Conservation (phyloP, 2,113 vertebrate species). For the Peromyscus californicus region DNA sequence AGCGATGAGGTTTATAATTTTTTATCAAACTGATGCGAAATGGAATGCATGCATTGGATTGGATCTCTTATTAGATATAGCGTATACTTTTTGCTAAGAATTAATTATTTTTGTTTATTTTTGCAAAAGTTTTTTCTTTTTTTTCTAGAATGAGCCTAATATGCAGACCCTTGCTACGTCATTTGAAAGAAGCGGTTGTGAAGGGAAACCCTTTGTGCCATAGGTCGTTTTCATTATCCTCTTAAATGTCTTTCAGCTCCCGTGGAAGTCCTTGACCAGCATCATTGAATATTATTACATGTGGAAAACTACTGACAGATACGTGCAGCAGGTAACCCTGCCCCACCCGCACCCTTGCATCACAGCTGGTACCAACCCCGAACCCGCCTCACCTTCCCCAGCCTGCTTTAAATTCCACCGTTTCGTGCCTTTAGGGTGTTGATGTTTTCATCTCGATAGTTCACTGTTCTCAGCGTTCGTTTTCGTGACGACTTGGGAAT, state of each 20-base stretch:
- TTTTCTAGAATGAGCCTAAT: slow-evolving; percentile 30
- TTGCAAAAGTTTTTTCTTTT: slow-evolving; percentile 17
- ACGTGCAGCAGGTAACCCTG: slow-evolving; percentile 96
- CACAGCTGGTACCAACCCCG: slow-evolving; percentile 1
- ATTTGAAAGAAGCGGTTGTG: slow-evolving; percentile 48
- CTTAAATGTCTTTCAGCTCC: slow-evolving; percentile 91
- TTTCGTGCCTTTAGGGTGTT: slow-evolving; percentile 29
- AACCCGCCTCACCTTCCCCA: slow-evolving; percentile 45
- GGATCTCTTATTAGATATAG: slow-evolving; percentile 5
- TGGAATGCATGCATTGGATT: neutral
- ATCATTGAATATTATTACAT: slow-evolving; percentile 99
- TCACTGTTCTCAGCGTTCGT: slow-evolving; percentile 3
- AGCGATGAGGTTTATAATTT: slow-evolving; percentile 39
- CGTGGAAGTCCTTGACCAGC: slow-evolving; percentile 98
- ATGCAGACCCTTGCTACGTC: slow-evolving; percentile 4
- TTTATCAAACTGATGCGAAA: slow-evolving; percentile 33
- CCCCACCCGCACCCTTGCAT: neutral
- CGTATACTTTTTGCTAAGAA: slow-evolving; percentile 46
- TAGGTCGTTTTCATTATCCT: slow-evolving; percentile 66
- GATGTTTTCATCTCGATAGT: slow-evolving; percentile 39
- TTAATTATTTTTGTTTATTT: slow-evolving; percentile 28
- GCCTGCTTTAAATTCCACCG: neutral
- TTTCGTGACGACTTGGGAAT: slow-evolving; percentile 31
- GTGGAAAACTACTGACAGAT: slow-evolving; percentile 99
- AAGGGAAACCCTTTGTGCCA: slow-evolving; percentile 6